phyloP scores from a whole-genome alignment of 2,888 invertebrate species.

The Crocallis elinguaria region DNA sequence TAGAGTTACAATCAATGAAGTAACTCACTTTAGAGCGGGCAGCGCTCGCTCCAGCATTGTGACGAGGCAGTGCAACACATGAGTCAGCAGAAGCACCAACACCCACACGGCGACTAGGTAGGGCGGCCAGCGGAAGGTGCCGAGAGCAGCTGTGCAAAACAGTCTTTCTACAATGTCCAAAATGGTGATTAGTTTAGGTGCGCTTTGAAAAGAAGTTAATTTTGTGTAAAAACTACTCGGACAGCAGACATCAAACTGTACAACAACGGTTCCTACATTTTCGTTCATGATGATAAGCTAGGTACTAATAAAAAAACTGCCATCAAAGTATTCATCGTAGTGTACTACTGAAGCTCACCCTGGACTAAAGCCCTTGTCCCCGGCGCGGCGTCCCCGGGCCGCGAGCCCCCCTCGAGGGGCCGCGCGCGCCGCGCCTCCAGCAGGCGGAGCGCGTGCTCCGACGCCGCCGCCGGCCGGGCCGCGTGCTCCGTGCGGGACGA shows the following conservation, averaged over 20 bases:
- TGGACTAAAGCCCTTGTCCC: conserved; percentile 62
- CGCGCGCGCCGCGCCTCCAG: conserved; percentile 52
- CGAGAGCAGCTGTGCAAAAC: conserved; percentile 60
- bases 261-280: no score
- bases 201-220: no score
- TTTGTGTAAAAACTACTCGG: no score
- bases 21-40: conserved; percentile 60
- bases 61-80: conserved; percentile 68
- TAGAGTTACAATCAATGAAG: no score
- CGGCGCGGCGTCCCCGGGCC: conserved; percentile 43
- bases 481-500: conserved; percentile 50
- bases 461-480: neutral
- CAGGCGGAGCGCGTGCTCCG: conserved; percentile 54
- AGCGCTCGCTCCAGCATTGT: conserved; percentile 61
- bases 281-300: neutral
- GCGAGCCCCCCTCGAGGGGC: conserved; percentile 48
- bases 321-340: no score
- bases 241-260: no score
- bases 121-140: conserved; percentile 78
- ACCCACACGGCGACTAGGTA: conserved; percentile 76
- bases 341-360: no score
- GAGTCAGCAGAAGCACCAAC: conserved; percentile 66
- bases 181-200: no score
- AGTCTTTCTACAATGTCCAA: neutral
- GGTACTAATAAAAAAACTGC: no score